Evolutionary conservation across 1,140 invertebrate species (phyloP), one percentile per base, ranked within the genome.

Genomic region (Zeugodacus cucurbitae): DNA sequence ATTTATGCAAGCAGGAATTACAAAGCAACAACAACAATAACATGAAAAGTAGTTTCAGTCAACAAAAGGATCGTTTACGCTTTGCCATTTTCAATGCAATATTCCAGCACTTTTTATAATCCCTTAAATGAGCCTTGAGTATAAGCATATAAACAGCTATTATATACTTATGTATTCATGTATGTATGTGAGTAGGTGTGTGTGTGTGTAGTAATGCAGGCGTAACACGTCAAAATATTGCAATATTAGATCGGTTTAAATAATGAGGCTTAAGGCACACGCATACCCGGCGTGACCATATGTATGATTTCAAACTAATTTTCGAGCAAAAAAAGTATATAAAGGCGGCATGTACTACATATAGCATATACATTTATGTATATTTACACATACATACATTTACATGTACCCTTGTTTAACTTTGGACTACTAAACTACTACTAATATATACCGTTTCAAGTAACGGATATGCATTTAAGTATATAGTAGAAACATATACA

Each of bases 181-280:
- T 44, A 37, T 17, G 32, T 74, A 74, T 48, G 48, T 41, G 32
- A 41, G 37, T 17, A 1, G 8, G 32, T 22, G 20, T 41, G 32
- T 74, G 37, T 17, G 3, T 8, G 32, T 22, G 20, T 67, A 74
- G 70, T 20, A 44, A 44, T 6, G 34, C 22, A 34, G 41, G 70
- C 41, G 74, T 20, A 41, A 29, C 54, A 87, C 29, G 87, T 87
- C 87, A 87, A 87, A 87, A 87, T 87, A 87, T 87, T 82, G 48
- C 74, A 82, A 82, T 87, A 86, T 86, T 86, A 86, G 85, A 86
- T 86, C 58, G 85, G 58, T 54, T 54, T 86, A 17, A 54, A 86
- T 86, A 58, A 86, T 59, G 85, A 17, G 57, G 29, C 48, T 82
- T 48, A 82, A 44, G 34, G 37, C 29, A 14, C 62, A 74, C 32